Evolutionary conservation across 2,113 vertebrate genomes (phyloP), one percentile per base, ranked within the genome.

Genomic region (Cottus gobio): DNA sequence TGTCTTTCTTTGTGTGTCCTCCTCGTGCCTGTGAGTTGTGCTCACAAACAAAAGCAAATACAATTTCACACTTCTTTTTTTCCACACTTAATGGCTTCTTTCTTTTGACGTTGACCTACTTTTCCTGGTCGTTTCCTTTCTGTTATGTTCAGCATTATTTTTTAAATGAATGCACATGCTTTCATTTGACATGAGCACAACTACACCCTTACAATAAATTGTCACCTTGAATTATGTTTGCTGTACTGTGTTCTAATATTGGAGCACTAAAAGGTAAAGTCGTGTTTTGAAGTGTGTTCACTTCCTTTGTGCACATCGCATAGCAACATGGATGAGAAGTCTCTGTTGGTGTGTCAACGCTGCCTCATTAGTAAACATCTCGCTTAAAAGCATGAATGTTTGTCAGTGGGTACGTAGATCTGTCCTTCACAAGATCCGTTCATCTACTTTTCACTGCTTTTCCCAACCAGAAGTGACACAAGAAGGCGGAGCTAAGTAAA

Each of bases 11-110:
- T 63, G 16, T 36, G 39, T 65, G 48, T 30, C 12, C 36, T 63
- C 9, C 24, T 9, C 22, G 71, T 46, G 71, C 12, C 28, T 15
- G 7, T 12, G 63, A 2, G 9, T 54, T 54, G 44, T 34, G 31
- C 44, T 67, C 50, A 42, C 48, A 50, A 56, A 75, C 34, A 30
- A 46, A 64, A 57, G 48, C 12, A 57, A 65, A 77, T 18, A 50
- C 61, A 58, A 42, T 66, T 44, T 42, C 61, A 52, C 24, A 7
- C 16, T 52, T 52, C 30, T 67, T 31, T 36, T 30, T 67, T 22
- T 36, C 26, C 50, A 7, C 9, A 74, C 64, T 63, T 42, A 54
- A 34, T 77, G 20, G 22, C 7, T 67, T 46, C 7, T 46, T 34
- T 67, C n/a, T 56, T 18, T 31, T 61, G 1, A 0, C 12, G 36